phyloP scores from a whole-genome alignment of 2,888 invertebrate genomes.

The Apomyelois bistriatella region DNA sequence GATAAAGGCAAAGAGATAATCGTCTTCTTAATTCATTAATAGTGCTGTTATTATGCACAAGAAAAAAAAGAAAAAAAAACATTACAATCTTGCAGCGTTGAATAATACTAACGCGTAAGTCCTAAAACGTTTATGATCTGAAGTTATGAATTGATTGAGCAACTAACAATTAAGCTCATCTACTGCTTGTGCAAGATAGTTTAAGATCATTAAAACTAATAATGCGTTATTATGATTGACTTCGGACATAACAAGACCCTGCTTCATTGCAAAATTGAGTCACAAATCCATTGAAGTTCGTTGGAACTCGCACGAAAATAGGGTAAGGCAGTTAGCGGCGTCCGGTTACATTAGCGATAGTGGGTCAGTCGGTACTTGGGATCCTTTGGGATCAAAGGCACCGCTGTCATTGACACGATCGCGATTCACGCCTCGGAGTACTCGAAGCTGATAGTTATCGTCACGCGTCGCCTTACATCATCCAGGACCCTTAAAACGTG shows the following conservation, averaged over 20 bases:
- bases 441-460: background rate
- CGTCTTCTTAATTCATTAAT: too few relatives aligned
- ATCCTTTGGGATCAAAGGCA: conserved; percentile 42
- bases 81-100: too few relatives aligned
- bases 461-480: background rate
- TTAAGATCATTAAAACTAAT: background rate
- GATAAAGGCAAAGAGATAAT: too few relatives aligned
- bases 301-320: conserved; percentile 27
- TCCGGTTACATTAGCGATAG: conserved; percentile 46
- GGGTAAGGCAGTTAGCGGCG: conserved; percentile 38
- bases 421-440: conserved; percentile 23
- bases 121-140: too few relatives aligned
- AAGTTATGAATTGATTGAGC: too few relatives aligned
- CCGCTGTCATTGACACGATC: conserved; percentile 48
- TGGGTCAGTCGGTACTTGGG: conserved; percentile 47
- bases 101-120: too few relatives aligned
- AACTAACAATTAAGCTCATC: too few relatives aligned
- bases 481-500: background rate
- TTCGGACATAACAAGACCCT: background rate
- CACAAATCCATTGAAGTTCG: conserved; percentile 10
- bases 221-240: background rate
- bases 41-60: too few relatives aligned
- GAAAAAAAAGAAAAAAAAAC: too few relatives aligned
- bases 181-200: too few relatives aligned
- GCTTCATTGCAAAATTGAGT: conserved; percentile 7